A percentile compares a stretch with the other conserved stretches of the same genome.
phyloP scores from a whole-genome alignment of 2,113 vertebrate species.

The Pollachius pollachius region DNA sequence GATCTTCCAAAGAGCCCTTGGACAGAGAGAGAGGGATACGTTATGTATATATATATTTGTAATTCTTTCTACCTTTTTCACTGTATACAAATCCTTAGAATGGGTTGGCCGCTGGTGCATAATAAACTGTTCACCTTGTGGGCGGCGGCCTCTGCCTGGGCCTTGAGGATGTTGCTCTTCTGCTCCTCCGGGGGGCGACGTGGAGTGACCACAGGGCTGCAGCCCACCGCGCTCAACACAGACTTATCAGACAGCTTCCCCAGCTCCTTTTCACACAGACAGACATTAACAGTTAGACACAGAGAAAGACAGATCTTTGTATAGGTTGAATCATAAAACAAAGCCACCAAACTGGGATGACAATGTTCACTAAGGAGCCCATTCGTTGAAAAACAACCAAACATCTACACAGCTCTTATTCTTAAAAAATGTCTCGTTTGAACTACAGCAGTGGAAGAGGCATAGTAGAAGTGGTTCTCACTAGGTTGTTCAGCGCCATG shows the following conservation, averaged over 20 bases:
- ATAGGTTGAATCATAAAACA: too few species aligned
- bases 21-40: not conserved
- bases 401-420: too few species aligned
- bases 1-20: conserved; percentile 79
- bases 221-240: conserved; percentile 79
- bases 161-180: conserved; percentile 95
- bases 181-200: conserved; percentile 78
- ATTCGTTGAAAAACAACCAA: too few species aligned
- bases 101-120: not conserved
- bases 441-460: too few species aligned
- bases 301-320: not conserved
- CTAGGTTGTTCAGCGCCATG: conserved; percentile 84
- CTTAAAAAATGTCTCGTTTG: too few species aligned
- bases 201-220: conserved; percentile 68
- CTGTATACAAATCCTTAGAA: not conserved
- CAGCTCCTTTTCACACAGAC: conserved; percentile 78
- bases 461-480: conserved; percentile 37
- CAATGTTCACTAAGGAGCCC: too few species aligned
- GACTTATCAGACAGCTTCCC: conserved; percentile 87
- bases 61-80: not conserved
- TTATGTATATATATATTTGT: not conserved
- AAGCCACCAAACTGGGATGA: too few species aligned
- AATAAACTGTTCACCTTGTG: conserved; percentile 74
- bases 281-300: not conserved
- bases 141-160: conserved; percentile 83